phyloP scores from a whole-genome alignment of 1,140 invertebrate genomes.

The Scylla paramamosain region DNA sequence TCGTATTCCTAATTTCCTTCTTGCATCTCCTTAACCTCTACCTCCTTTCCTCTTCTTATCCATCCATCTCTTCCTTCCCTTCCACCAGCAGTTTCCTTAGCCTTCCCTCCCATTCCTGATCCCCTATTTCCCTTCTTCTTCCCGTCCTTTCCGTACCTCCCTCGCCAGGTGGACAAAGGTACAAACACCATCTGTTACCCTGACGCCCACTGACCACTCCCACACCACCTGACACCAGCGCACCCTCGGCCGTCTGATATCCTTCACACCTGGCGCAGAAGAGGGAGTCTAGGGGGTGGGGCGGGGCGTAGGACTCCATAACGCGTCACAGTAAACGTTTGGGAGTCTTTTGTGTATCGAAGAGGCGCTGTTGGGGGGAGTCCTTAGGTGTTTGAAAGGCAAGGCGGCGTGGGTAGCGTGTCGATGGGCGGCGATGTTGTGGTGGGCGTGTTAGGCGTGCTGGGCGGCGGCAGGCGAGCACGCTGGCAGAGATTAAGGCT shows the following conservation, averaged over 20 bases:
- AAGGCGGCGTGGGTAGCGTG: not conserved
- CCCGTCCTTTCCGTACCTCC: not conserved
- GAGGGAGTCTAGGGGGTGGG: too few species aligned
- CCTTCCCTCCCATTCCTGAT: not conserved
- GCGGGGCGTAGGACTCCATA: too few species aligned
- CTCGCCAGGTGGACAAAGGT: not conserved
- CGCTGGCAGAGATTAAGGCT: not conserved
- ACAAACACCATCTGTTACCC: not conserved
- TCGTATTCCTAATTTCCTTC: too few species aligned
- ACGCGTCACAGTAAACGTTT: too few species aligned
- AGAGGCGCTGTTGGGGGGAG: too few species aligned
- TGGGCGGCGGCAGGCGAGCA: not conserved
- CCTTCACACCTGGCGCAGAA: not conserved
- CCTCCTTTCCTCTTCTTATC: not conserved
- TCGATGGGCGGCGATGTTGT: not conserved
- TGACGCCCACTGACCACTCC: not conserved
- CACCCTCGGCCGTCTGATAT: not conserved
- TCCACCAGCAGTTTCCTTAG: too few species aligned
- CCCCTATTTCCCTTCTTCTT: not conserved
- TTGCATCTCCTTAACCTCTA: not conserved
- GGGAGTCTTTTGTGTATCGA: too few species aligned
- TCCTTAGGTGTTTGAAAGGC: too few species aligned
- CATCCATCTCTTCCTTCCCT: too few species aligned
- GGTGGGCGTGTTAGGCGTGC: not conserved
- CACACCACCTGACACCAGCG: not conserved